Evolutionary conservation across 2,888 invertebrate genomes (phyloP).

Genomic region (Plusia festucae): DNA sequence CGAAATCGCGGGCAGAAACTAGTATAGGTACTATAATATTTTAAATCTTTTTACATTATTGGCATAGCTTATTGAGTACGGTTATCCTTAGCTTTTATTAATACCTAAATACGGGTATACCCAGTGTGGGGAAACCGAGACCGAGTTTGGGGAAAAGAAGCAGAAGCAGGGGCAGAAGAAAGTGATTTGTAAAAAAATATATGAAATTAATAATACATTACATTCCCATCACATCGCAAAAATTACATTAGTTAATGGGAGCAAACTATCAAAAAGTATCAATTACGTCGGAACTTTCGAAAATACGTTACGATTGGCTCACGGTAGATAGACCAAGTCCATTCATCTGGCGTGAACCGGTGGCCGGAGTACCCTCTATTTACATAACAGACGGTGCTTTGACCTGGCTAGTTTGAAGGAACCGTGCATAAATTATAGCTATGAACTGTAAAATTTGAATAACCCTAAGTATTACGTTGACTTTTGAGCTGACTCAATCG

Average conservation of each 20-base stretch:
- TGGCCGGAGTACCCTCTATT: background rate
- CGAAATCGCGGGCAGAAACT: no score
- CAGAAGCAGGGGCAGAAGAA: no score
- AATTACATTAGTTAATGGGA: background rate
- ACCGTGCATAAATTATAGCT: background rate
- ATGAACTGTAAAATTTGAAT: background rate
- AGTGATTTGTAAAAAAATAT: no score
- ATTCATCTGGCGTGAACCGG: background rate
- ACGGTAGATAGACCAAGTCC: background rate
- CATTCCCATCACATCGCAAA: no score
- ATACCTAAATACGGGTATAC: no score
- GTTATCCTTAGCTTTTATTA: no score
- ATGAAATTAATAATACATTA: no score
- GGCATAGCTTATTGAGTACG: no score
- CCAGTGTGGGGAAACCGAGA: no score
- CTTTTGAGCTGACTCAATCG: background rate
- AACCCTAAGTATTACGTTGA: background rate
- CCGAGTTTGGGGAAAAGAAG: no score
- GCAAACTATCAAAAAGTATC: background rate
- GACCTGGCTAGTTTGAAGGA: background rate
- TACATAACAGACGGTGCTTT: constrained; percentile 5
- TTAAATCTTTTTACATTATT: no score
- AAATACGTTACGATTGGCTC: background rate
- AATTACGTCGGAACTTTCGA: background rate
- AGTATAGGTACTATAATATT: no score